Base-by-base conservation (phyloP, 2,797 vertebrate genomes). In the Macropodus opercularis region DNA sequence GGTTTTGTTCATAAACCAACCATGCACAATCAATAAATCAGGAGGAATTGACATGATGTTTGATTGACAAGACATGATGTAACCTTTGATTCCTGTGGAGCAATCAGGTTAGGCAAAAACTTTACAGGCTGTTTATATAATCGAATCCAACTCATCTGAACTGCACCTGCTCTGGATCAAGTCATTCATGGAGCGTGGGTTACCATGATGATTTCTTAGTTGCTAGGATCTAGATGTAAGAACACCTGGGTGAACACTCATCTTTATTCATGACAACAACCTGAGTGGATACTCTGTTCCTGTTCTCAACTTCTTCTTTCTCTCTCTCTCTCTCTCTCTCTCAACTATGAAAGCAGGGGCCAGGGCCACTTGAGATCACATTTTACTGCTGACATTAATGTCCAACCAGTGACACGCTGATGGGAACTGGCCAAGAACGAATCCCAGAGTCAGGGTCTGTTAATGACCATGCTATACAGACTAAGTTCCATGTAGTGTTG, bases 371-470 rank as follows among this genome's bases (percentile, higher is more conserved):
- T 35, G 39, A 67, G 79, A 81, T 86, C 76, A 70, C 73, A 75
- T 84, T 83, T 87, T 78, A 81, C 41, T 59, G 79, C 68, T 62
- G 69, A 60, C 66, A 75, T 57, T 54, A 63, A 77, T 73, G 69
- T 52, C 68, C 10, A 39, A 42, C 63, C 59, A 64, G 38, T 74
- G 76, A 77, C 70, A 71, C 63, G 67, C 15, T 24, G 29, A 67
- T 10, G 18, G 19, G 36, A 61, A 40, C 10, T 1, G 39, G 55
- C 68, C 65, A 76, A 62, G 69, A 67, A 65, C 42, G 35, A 59
- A 65, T 62, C 65, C 21, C 31, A 68, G 51, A 36, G 41, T 59
- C 56, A 68, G 49, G 18, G 15, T 54, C 12, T 5, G 34, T 62
- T 31, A 49, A 43, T 53, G 22, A 42, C 34, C 8, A 42, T 36